These are phyloP conservation scores for Petrocephalus microphthalmus DNA, from an alignment of 2,113 vertebrate species.

Conservation along the genomic window DNA sequence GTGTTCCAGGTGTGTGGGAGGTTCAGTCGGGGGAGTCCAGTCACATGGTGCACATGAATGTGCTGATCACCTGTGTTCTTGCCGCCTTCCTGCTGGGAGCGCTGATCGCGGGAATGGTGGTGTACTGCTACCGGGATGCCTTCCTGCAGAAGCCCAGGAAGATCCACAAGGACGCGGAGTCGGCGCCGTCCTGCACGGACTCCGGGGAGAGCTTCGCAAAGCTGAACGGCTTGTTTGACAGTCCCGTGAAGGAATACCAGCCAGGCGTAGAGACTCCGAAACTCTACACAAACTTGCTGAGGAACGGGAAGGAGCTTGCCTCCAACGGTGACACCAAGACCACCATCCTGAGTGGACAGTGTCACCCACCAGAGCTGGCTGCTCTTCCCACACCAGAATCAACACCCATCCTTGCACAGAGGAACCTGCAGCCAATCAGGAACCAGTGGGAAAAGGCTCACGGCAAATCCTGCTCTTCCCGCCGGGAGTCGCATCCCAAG, in stretches of 20 bases:
- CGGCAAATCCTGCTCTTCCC: conserved; percentile 61
- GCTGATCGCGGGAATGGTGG: conserved; percentile 87
- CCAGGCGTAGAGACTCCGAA: conserved; percentile 86
- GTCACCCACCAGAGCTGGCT: conserved; percentile 85
- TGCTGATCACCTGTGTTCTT: conserved; percentile 96
- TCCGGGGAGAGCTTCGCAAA: conserved; percentile 92
- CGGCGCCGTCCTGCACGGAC: conserved; percentile 83
- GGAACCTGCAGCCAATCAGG: conserved; percentile 84
- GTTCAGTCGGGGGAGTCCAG: conserved; percentile 85
- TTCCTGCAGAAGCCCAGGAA: conserved; percentile 81
- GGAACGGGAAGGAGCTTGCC: conserved; percentile 76
- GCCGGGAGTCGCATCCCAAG: conserved; percentile 73
- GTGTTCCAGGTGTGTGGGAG: conserved; percentile 74
- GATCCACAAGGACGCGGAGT: conserved; percentile 87
- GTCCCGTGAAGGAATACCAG: conserved; percentile 91
- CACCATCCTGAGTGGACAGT: conserved; percentile 76
- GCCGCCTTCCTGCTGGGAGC: conserved; percentile 92
- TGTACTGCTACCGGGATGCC: conserved; percentile 89
- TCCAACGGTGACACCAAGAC: conserved; percentile 75
- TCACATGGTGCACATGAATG: conserved; percentile 99
- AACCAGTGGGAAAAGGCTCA: conserved; percentile 81
- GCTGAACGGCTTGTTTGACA: conserved; percentile 89
- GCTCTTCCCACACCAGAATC: conserved; percentile 93
- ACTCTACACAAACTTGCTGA: conserved; percentile 86
- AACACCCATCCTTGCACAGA: conserved; percentile 90